phyloP scores from a whole-genome alignment of 1,140 invertebrate genomes.

The Bombus superbus region DNA sequence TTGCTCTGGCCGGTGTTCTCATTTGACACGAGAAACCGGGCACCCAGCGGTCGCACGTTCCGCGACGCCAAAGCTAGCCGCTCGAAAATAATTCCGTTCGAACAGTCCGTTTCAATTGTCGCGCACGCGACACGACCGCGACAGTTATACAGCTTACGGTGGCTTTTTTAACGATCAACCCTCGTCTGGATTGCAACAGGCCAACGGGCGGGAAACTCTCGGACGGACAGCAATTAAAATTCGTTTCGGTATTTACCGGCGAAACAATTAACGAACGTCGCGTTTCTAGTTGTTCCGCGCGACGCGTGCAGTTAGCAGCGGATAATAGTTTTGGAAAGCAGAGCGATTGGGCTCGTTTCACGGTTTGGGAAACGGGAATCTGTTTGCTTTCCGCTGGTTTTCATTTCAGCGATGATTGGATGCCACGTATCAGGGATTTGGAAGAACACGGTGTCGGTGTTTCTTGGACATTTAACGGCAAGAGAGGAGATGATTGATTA shows the following conservation, averaged over 20 bases:
- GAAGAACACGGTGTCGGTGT: background rate
- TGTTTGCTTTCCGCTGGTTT: background rate
- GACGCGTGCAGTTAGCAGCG: background rate
- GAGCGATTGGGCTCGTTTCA: background rate
- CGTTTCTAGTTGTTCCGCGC: background rate
- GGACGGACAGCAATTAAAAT: constrained; percentile 26
- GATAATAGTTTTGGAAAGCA: background rate
- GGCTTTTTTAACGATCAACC: constrained; percentile 10
- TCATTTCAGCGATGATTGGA: background rate
- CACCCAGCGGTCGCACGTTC: no score
- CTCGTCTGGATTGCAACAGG: background rate
- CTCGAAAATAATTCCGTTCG: constrained; percentile 2
- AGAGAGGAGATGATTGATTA: background rate
- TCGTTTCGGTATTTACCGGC: constrained; percentile 15
- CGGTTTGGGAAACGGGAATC: background rate
- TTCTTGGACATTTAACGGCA: background rate
- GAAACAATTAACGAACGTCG: constrained; percentile 4
- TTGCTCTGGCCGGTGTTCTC: background rate
- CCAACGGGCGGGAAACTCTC: background rate
- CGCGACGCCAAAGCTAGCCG: background rate
- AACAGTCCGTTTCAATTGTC: constrained; percentile 10
- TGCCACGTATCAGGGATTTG: background rate
- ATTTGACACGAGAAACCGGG: background rate
- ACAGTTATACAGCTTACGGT: background rate
- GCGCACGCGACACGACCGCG: background rate